Percentiles rank a stretch among this genome's conserved stretches.
These are phyloP conservation scores for Agapetus fuscipes DNA, from an alignment of 2,888 invertebrate species.

Conservation along the genomic window DNA sequence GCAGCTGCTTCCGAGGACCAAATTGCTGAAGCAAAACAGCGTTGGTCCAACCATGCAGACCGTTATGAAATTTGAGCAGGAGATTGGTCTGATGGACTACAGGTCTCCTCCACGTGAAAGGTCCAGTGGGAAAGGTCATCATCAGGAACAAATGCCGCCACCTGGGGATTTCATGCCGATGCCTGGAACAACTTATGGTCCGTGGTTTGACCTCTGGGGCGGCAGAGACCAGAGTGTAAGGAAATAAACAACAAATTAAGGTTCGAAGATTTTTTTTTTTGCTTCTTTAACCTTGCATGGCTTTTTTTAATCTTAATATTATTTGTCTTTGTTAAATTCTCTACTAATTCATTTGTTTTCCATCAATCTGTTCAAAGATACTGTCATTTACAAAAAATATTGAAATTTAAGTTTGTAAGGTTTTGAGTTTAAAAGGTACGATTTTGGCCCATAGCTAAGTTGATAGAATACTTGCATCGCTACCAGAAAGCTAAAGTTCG, in stretches of 20 bases:
- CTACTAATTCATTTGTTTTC: no score
- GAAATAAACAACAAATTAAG: constrained; percentile 12
- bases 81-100: constrained; percentile 32
- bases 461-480: no score
- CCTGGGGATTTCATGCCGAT: constrained; percentile 42
- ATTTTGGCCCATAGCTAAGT: no score
- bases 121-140: constrained; percentile 26
- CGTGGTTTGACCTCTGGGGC: constrained; percentile 86
- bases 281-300: no score
- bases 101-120: constrained; percentile 36
- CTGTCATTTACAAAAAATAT: no score
- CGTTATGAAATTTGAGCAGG: constrained; percentile 28
- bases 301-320: no score
- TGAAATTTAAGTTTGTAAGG: no score
- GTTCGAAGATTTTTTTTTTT: no score
- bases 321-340: no score
- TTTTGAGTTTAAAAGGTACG: no score
- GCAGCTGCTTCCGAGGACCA: constrained; percentile 60
- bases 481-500: no score
- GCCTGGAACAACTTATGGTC: constrained; percentile 68
- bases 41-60: constrained; percentile 26
- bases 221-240: constrained; percentile 45
- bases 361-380: no score
- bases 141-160: constrained; percentile 26
- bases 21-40: constrained; percentile 47